Conservation (phyloP, 2,888 invertebrate genomes). For the Drosophila nigritarsus region DNA sequence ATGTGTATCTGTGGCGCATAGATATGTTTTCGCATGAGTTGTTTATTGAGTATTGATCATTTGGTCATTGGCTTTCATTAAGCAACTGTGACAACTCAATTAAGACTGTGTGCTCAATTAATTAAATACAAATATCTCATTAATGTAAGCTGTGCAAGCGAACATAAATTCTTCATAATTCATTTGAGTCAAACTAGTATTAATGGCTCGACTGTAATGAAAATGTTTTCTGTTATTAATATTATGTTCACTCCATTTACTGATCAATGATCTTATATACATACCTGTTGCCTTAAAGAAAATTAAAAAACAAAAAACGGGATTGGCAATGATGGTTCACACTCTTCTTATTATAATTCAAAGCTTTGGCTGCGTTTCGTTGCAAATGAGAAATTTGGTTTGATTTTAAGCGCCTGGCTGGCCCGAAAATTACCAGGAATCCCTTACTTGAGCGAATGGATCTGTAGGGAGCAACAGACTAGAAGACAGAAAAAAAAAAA, state of each 20-base stretch:
- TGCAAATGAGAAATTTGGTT: conserved; percentile 55
- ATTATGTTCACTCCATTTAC: not conserved
- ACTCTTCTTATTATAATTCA: conserved; percentile 4
- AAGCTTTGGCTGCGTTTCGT: not conserved
- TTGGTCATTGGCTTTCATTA: conserved; percentile 29
- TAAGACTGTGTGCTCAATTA: conserved; percentile 12
- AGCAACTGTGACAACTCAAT: conserved; percentile 51
- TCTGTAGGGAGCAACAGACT: conserved; percentile 10
- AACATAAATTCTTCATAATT: not conserved
- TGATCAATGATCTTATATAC: not conserved
- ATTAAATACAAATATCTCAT: not conserved
- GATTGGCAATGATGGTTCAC: not conserved
- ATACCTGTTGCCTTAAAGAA: not conserved
- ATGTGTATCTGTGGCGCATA: not conserved
- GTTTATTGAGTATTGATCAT: conserved; percentile 73
- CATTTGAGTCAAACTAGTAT: not conserved
- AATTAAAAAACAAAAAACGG: not conserved
- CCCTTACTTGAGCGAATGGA: conserved; percentile 44
- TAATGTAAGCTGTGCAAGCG: not conserved
- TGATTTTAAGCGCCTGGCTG: conserved; percentile 34
- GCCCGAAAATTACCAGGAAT: conserved; percentile 64
- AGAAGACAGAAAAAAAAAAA: conserved; percentile 5
- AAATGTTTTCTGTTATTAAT: not conserved
- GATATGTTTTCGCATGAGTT: conserved; percentile 12
- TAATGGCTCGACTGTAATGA: not conserved